Base-by-base conservation (phyloP, 2,113 vertebrate genomes). In the Noturus placidus region DNA sequence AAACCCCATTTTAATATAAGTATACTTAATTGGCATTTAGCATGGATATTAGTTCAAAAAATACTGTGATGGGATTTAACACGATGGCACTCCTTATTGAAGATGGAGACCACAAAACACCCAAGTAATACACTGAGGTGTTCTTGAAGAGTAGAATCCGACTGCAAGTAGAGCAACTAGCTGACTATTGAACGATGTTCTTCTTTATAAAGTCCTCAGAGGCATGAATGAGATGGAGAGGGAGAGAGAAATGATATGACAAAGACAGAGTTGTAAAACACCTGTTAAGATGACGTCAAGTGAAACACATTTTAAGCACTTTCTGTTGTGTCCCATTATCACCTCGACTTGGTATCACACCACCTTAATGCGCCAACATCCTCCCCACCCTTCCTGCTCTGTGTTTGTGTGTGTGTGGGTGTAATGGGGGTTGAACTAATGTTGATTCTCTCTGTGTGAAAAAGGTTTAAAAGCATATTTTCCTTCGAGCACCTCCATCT, bases 1-100 rank as follows among this genome's bases (percentile, higher is more conserved):
- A 94, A 94, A 84, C 90, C 93, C 91, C 85, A 92, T 94, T 93
- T 93, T 90, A 87, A 91, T 92, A 86, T 91, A 89, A 83, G 91
- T 91, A 33, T 67, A 38, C n/a, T 56, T 83, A 89, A 92, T 92
- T 90, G 91, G 90, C 89, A 91, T 87, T 78, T 92, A 91, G 92
- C 90, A 89, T 89, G 84, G 87, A 91, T 84, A 87, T 92, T 54
- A 19, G 52, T 27, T 35, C 38, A 74, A 86, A 42, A 74, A 74
- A 19, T 85, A 27, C 42, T 88, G 87, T 90, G 79, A 86, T 74
- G 69, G 80, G 87, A 90, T 86, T 88, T 86, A 78, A 65, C 61
- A 86, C 84, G 80, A 50, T 86, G 35, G 61, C 52, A 77, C 85
- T 90, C n/a, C 38, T 70, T 86, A 74, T 59, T 86, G 74, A 67